phyloP scores from a whole-genome alignment of 1,140 invertebrate species.

The Leptinotarsa lineolata region DNA sequence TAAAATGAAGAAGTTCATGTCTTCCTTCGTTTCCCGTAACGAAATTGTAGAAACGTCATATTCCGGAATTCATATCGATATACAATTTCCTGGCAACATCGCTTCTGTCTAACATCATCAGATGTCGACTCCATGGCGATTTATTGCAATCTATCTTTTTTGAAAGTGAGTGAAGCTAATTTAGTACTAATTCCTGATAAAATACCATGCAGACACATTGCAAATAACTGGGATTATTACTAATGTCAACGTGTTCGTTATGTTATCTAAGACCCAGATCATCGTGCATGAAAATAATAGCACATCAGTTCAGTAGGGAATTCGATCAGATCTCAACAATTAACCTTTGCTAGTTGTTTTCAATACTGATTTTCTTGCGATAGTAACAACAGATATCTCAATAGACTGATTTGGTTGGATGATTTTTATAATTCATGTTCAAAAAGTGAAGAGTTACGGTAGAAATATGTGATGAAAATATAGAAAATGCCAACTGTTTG shows the following conservation, averaged over 20 bases:
- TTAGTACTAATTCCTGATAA: not conserved
- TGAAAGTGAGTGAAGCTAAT: not conserved
- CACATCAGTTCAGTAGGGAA: not conserved
- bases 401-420: too few relatives aligned
- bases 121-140: not conserved
- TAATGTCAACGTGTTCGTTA: not conserved
- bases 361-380: not conserved
- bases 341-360: not conserved
- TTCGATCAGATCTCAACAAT: not conserved
- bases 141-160: not conserved
- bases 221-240: not conserved
- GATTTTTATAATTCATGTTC: too few relatives aligned
- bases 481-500: too few relatives aligned
- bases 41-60: too few relatives aligned
- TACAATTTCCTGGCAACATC: not conserved
- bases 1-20: too few relatives aligned
- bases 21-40: too few relatives aligned
- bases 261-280: not conserved
- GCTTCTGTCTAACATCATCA: not conserved
- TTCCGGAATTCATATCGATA: too few relatives aligned
- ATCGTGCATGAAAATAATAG: not conserved
- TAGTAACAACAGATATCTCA: too few relatives aligned
- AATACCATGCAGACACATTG: not conserved
- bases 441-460: too few relatives aligned
- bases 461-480: too few relatives aligned